phyloP scores from a whole-genome alignment of 2,888 invertebrate genomes.

The Drosophila diplacantha region DNA sequence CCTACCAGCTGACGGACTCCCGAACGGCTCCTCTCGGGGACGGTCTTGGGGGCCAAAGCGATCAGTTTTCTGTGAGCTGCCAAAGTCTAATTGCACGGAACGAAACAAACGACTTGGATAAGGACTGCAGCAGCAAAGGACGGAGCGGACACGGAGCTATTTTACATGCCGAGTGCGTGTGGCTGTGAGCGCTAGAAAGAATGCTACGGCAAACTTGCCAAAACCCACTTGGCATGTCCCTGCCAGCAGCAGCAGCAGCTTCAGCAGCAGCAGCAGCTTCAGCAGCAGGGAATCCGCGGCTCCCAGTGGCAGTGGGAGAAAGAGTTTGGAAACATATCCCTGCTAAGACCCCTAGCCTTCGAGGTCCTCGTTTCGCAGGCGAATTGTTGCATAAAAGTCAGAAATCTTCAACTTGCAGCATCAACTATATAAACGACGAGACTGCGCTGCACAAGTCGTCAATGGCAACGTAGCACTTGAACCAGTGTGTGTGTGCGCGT shows the following conservation, averaged over 20 bases:
- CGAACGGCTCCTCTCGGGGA: slow-evolving; percentile 37
- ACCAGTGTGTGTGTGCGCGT: slow-evolving; percentile 12
- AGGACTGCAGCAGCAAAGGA: slow-evolving; percentile 29
- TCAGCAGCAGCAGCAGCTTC: slow-evolving; percentile 11
- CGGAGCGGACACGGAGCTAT: slow-evolving; percentile 29
- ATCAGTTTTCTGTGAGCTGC: slow-evolving; percentile 59
- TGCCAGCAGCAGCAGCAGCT: slow-evolving; percentile 44
- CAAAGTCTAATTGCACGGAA: slow-evolving; percentile 72
- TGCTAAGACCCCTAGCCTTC: slow-evolving; percentile 26
- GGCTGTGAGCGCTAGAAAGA: slow-evolving; percentile 28
- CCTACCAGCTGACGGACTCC: slow-evolving; percentile 24
- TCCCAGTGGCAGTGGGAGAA: slow-evolving; percentile 26
- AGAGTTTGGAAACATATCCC: slow-evolving; percentile 48
- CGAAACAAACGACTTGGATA: slow-evolving; percentile 73
- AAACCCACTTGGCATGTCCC: slow-evolving; percentile 64
- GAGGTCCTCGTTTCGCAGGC: slow-evolving; percentile 45
- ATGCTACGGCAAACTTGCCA: slow-evolving; percentile 39
- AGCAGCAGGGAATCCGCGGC: slow-evolving; percentile 15
- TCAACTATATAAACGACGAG: slow-evolving; percentile 57
- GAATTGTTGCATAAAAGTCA: slow-evolving; percentile 73
- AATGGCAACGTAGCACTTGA: slow-evolving; percentile 67
- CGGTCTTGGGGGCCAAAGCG: slow-evolving; percentile 31
- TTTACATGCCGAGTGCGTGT: slow-evolving; percentile 48
- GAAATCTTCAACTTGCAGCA: slow-evolving; percentile 70
- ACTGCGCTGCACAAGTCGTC: slow-evolving; percentile 62